A percentile compares a stretch with the other conserved stretches of the same genome.
phyloP scores from a whole-genome alignment of 2,113 vertebrate species.

The Brevimyrus niger region DNA sequence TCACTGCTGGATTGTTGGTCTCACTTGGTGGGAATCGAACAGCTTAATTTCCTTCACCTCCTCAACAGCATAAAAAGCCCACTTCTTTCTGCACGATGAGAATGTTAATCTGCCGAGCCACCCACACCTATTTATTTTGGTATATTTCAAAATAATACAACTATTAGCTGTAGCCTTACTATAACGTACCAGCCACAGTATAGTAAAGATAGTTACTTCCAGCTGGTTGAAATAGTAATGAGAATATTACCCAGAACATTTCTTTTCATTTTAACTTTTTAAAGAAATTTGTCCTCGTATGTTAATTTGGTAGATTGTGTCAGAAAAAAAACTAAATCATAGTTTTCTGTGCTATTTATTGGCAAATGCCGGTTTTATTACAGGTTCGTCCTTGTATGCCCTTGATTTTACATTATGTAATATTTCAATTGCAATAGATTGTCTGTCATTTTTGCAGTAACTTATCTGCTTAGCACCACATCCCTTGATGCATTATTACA shows the following conservation, averaged over 20 bases:
- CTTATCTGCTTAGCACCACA: neutral
- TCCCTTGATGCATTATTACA: neutral
- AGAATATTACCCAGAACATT: neutral
- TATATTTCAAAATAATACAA: neutral
- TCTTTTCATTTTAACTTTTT: neutral
- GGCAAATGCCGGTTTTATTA: neutral
- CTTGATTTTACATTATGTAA: neutral
- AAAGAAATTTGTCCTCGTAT: neutral
- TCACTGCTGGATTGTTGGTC: neutral
- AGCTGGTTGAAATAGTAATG: neutral
- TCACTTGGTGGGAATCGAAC: neutral
- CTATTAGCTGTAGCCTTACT: neutral
- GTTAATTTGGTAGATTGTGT: neutral
- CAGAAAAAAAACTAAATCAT: neutral
- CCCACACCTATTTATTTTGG: neutral
- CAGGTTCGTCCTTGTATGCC: neutral
- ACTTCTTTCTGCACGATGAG: neutral
- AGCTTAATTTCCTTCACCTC: neutral
- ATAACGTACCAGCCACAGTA: neutral
- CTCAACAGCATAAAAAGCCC: neutral
- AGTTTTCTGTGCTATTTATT: neutral
- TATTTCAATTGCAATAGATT: neutral
- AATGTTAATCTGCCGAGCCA: neutral
- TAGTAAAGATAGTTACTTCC: neutral
- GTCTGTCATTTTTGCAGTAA: neutral